These are phyloP conservation scores for Mergus octosetaceus DNA, from an alignment of 2,797 vertebrate genomes.

Conservation along the genomic window DNA sequence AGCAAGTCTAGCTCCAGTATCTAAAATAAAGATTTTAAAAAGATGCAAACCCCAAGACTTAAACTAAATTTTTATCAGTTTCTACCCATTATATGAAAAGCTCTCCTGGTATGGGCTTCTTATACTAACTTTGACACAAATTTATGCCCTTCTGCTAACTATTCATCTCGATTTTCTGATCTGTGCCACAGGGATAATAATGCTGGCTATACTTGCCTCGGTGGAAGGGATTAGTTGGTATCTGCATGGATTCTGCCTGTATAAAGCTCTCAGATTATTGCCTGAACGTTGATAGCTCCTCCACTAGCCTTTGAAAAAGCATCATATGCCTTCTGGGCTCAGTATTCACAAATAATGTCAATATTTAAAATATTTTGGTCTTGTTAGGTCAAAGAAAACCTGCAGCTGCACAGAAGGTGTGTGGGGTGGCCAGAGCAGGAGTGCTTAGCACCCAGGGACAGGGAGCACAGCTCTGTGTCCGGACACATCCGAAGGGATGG, in stretches of 20 bases:
- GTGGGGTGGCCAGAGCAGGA: not conserved
- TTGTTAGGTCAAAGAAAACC: not conserved
- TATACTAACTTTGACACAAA: not conserved
- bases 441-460: not conserved
- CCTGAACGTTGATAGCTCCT: not conserved
- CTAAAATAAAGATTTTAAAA: not conserved
- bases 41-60: not conserved
- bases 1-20: not conserved
- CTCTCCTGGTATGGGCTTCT: not conserved
- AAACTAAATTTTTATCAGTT: not conserved
- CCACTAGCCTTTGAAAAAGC: not conserved
- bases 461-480: accelerated
- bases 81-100: not conserved
- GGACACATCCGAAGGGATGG: not conserved
- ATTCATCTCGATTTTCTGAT: conserved; percentile 2
- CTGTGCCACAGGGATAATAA: not conserved
- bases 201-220: not conserved
- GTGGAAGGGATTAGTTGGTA: conserved; percentile 15
- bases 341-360: not conserved
- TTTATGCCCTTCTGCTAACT: not conserved
- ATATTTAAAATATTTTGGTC: not conserved
- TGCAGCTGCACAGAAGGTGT: accelerated
- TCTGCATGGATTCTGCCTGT: not conserved
- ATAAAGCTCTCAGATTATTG: conserved; percentile 4
- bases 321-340: not conserved